These are phyloP conservation scores for Paratilapia polleni DNA, from an alignment of 2,113 vertebrate genomes.

Conservation along the genomic window DNA sequence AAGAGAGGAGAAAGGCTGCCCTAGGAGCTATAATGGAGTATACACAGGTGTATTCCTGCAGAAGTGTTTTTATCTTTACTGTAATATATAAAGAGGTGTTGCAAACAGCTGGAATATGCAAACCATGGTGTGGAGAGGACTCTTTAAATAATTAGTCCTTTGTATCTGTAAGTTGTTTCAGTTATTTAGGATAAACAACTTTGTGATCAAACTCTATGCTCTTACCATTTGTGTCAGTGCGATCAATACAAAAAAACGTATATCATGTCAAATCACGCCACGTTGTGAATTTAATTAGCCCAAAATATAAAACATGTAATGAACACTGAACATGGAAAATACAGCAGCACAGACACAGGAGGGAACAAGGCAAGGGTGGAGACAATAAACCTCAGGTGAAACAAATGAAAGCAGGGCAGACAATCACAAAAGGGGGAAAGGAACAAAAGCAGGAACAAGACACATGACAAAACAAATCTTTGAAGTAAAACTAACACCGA, in stretches of 20 bases:
- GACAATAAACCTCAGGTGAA: neutral
- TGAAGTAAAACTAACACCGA: no score
- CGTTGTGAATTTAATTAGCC: no score
- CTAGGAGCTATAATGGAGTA: neutral
- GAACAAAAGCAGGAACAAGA: no score
- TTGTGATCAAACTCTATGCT: neutral
- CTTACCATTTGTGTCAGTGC: neutral
- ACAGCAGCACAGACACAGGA: neutral
- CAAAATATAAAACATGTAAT: no score
- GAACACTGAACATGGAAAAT: no score
- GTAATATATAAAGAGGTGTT: neutral
- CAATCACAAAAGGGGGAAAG: no score
- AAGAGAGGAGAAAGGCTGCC: neutral
- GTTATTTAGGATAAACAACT: neutral
- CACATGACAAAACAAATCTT: no score
- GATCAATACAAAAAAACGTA: neutral
- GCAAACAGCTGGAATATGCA: neutral
- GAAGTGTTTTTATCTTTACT: neutral
- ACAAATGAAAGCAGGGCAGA: no score
- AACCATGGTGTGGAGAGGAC: neutral
- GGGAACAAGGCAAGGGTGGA: neutral
- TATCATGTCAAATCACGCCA: no score
- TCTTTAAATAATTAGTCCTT: neutral
- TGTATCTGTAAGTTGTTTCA: neutral
- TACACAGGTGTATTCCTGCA: neutral